phyloP scores from a whole-genome alignment of 2,113 vertebrate genomes.

The Ophthalmolycus amberensis region DNA sequence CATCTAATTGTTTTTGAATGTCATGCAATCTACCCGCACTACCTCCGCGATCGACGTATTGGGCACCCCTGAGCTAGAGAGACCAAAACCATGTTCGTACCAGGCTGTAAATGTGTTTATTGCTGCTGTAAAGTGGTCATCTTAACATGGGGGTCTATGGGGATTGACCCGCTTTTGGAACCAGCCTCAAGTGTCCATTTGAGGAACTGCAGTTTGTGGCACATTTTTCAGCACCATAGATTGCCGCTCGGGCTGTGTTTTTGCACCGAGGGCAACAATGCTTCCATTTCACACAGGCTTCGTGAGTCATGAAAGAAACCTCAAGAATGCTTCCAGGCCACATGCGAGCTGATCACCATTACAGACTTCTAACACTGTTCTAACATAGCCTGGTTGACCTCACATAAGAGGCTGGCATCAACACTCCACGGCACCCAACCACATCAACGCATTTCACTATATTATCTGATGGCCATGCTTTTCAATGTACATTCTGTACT shows the following conservation, averaged over 20 bases:
- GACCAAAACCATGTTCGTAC: not conserved
- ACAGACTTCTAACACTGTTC: slow-evolving; percentile 25
- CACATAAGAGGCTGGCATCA: slow-evolving; percentile 35
- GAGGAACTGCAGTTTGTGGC: not conserved
- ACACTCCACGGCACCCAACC: slow-evolving; percentile 41
- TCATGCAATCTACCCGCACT: too few relatives aligned
- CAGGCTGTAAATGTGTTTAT: not conserved
- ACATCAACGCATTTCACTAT: slow-evolving; percentile 34
- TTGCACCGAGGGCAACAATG: not conserved
- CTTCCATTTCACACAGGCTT: slow-evolving; percentile 27
- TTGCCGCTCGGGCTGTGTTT: not conserved
- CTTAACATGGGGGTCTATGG: not conserved
- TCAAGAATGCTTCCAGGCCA: slow-evolving; percentile 38
- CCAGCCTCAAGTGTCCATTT: not conserved
- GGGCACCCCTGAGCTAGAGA: not conserved
- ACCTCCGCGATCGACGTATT: too few relatives aligned
- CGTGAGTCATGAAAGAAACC: not conserved
- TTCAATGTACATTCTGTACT: slow-evolving; percentile 6
- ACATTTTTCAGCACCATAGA: not conserved
- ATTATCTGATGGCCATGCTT: slow-evolving; percentile 21
- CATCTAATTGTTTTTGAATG: too few relatives aligned
- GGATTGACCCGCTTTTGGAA: not conserved
- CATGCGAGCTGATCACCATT: slow-evolving; percentile 21
- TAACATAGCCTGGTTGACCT: slow-evolving; percentile 33
- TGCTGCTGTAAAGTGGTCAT: too few relatives aligned